Evolutionary conservation across 2,797 vertebrate species (phyloP).

Genomic region (Eospalax fontanierii): DNA sequence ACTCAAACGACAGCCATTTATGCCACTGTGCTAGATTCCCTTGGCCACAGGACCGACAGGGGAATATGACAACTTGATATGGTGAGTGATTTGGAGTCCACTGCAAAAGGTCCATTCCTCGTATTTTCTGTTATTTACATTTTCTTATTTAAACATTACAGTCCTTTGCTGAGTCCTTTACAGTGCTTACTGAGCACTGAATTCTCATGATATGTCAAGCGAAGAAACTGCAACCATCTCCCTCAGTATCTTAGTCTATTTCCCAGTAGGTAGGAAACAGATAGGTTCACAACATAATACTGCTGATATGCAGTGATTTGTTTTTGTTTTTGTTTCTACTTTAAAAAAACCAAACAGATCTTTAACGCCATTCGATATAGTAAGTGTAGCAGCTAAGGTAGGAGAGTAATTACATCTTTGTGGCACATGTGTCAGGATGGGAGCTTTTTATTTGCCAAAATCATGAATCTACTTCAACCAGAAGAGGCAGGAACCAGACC

Average conservation of each 20-base stretch:
- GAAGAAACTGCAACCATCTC: not conserved
- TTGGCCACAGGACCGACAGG: not conserved
- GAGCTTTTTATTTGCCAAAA: not conserved
- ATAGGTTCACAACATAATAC: not conserved
- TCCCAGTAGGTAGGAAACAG: not conserved
- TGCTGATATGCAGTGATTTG: not conserved
- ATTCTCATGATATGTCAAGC: not conserved
- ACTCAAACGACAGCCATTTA: not conserved
- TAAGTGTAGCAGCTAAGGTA: not conserved
- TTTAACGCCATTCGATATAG: not conserved
- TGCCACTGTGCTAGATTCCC: not conserved
- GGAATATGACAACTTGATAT: not conserved
- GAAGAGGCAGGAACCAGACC: not conserved
- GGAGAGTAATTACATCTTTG: not conserved
- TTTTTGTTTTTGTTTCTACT: not conserved
- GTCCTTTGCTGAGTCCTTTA: not conserved
- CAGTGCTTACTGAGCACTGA: not conserved
- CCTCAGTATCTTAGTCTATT: not conserved
- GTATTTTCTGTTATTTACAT: constrained; percentile 34
- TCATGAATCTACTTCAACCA: not conserved
- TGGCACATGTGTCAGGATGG: not conserved
- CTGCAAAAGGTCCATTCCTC: not conserved
- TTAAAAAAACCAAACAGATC: not conserved
- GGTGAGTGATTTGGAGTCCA: not conserved
- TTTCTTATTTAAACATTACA: not conserved